phyloP scores from a whole-genome alignment of 2,888 invertebrate species.

The Encarsia formosa region DNA sequence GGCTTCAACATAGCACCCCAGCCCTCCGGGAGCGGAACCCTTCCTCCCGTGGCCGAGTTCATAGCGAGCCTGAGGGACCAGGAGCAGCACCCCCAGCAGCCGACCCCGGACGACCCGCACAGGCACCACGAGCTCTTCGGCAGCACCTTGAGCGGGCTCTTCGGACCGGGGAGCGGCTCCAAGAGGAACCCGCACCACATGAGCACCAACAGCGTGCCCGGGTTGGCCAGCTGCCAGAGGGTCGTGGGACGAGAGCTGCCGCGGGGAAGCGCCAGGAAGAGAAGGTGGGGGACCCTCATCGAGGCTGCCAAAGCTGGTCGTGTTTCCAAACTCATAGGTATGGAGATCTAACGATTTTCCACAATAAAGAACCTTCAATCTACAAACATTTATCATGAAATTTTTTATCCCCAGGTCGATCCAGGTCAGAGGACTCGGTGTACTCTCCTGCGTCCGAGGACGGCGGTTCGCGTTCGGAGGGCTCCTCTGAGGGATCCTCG shows the following conservation, averaged over 20 bases:
- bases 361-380: neutral
- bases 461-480: conserved; percentile 63
- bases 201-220: conserved; percentile 47
- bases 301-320: conserved; percentile 81
- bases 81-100: conserved; percentile 50
- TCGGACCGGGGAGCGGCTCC: conserved; percentile 54
- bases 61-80: conserved; percentile 59
- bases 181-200: conserved; percentile 52
- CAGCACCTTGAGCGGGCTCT: conserved; percentile 69
- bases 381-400: neutral
- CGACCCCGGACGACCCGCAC: conserved; percentile 55
- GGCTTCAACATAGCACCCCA: conserved; percentile 86
- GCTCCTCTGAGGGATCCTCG: conserved; percentile 68
- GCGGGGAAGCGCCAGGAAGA: conserved; percentile 58
- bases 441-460: conserved; percentile 63
- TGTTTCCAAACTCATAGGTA: conserved; percentile 74
- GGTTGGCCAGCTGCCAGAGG: conserved; percentile 37
- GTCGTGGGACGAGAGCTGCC: conserved; percentile 34
- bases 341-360: neutral
- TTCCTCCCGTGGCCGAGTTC: conserved; percentile 76
- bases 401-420: conserved; percentile 40
- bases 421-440: conserved; percentile 80
- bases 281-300: conserved; percentile 79
- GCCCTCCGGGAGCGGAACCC: conserved; percentile 51
- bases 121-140: conserved; percentile 61